Base-by-base conservation (phyloP, 1,140 invertebrate genomes). In the Drosophila pruinosa region DNA sequence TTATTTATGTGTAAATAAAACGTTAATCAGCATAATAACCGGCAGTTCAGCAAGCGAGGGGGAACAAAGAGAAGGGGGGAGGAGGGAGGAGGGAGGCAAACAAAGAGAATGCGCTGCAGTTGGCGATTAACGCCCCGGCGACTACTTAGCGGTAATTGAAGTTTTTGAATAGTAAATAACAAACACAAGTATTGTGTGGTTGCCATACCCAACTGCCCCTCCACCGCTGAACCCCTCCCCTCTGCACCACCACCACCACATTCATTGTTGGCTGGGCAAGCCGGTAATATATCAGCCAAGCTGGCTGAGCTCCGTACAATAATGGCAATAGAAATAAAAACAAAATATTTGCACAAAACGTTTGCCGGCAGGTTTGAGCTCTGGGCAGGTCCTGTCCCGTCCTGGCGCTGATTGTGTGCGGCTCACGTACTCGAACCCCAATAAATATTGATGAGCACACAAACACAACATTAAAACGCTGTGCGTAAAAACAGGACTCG, bases 381-480 rank as follows among this genome's bases (percentile, higher is more conserved):
- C 14, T 31, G 53, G 38, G 3, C 5, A 6, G 28, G 28, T 12
- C n/a, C n/a, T 31, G 28, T 15, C 4, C 6, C 10, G 28, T 4
- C 36, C 52, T 41, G 24, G 38, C 65, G 53, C 72, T 85, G 69
- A 85, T 85, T 85, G 76, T 85, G 72, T 86, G 71, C 74, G 82
- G 64, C 81, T 88, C 81, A 86, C 81, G 81, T 86, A 86, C 70
- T 82, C 81, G 82, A 82, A 82, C 83, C 82, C 75, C 82, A 86
- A 86, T 86, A 86, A 86, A 86, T 86, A 86, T 86, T 86, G 82
- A 86, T 86, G 82, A 82, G 82, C 82, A 75, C 67, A 81, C 81
- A 86, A 86, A 86, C 81, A 86, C 73, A 86, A 88, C 81, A 86
- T 86, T 86, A 86, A 86, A 86, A 86, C 82, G 78, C 72, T 80